Evolutionary conservation across 2,113 vertebrate genomes (phyloP).

Genomic region (Amphiprion ocellaris): DNA sequence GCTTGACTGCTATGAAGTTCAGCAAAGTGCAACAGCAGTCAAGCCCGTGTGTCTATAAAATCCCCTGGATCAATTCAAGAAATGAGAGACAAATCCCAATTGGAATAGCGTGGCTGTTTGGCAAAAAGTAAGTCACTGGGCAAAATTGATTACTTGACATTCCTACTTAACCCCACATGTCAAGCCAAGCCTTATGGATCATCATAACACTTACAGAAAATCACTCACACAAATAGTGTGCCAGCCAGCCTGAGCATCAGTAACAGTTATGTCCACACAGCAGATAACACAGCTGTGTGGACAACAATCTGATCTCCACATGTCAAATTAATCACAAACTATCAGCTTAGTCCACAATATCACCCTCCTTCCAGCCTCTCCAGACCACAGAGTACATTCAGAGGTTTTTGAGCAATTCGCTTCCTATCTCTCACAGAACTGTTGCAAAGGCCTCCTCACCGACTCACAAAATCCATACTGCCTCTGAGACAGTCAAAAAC

Average conservation of each 20-base stretch:
- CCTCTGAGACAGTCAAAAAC: background rate
- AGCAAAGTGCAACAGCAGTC: slow-evolving; percentile 68
- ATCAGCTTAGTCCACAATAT: slow-evolving; percentile 14
- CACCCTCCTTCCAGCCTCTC: slow-evolving; percentile 3
- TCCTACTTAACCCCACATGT: slow-evolving; percentile 64
- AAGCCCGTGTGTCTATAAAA: slow-evolving; percentile 70
- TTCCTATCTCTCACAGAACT: slow-evolving; percentile 1
- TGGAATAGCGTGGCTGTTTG: slow-evolving; percentile 32
- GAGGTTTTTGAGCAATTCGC: slow-evolving; percentile 3
- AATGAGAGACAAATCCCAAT: slow-evolving; percentile 65
- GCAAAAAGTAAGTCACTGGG: slow-evolving; percentile 67
- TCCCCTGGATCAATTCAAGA: slow-evolving; percentile 55
- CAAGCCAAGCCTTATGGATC: slow-evolving; percentile 68
- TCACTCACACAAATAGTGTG: slow-evolving; percentile 62
- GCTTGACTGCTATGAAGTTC: slow-evolving; percentile 62
- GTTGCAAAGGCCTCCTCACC: slow-evolving; percentile 8
- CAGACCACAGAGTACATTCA: background rate
- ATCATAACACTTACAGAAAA: slow-evolving; percentile 67
- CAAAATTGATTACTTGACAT: slow-evolving; percentile 79
- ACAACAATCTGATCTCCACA: slow-evolving; percentile 25
- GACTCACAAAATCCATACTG: slow-evolving; percentile 15
- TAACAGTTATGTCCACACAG: slow-evolving; percentile 47
- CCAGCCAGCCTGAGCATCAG: slow-evolving; percentile 12
- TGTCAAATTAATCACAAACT: slow-evolving; percentile 30
- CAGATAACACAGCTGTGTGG: slow-evolving; percentile 22